Evolutionary conservation across 2,888 invertebrate species (phyloP).

Genomic region (Thelaira solivaga): DNA sequence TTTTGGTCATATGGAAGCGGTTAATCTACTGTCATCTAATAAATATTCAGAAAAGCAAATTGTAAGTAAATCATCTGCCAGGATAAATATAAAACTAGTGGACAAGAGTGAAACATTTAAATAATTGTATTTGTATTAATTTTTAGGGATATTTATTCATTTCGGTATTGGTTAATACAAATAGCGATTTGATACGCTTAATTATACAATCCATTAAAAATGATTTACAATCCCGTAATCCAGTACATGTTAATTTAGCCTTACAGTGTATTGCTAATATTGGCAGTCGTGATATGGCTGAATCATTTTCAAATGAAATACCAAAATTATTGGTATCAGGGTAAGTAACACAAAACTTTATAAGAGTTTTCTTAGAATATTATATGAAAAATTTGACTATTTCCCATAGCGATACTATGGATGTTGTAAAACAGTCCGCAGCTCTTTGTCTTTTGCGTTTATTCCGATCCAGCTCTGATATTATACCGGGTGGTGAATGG

Average conservation of each 20-base stretch:
- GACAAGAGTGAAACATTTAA: neutral
- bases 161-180: slow-evolving; percentile 98
- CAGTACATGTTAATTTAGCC: slow-evolving; percentile 98
- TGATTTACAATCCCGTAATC: slow-evolving; percentile 96
- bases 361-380: neutral
- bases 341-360: slow-evolving; percentile 76
- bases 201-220: slow-evolving; percentile 99
- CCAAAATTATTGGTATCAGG: slow-evolving; percentile 98
- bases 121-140: neutral
- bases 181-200: slow-evolving; percentile 98
- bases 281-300: slow-evolving; percentile 99
- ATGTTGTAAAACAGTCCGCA: slow-evolving; percentile 99
- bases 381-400: no score
- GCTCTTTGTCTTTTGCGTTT: slow-evolving; percentile 96
- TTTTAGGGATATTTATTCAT: slow-evolving; percentile 99
- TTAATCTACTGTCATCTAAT: slow-evolving; percentile 98
- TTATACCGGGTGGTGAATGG: slow-evolving; percentile 98
- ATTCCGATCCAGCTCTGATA: slow-evolving; percentile 96
- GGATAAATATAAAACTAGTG: neutral
- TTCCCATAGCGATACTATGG: slow-evolving; percentile 95
- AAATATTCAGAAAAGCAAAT: slow-evolving; percentile 99
- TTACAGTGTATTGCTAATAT: slow-evolving; percentile 99
- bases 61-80: slow-evolving; percentile 79
- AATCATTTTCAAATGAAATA: slow-evolving; percentile 98
- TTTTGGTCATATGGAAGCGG: slow-evolving; percentile 99